These are phyloP conservation scores for Dromococcyx pavoninus DNA, from an alignment of 2,797 vertebrate genomes.

Conservation along the genomic window DNA sequence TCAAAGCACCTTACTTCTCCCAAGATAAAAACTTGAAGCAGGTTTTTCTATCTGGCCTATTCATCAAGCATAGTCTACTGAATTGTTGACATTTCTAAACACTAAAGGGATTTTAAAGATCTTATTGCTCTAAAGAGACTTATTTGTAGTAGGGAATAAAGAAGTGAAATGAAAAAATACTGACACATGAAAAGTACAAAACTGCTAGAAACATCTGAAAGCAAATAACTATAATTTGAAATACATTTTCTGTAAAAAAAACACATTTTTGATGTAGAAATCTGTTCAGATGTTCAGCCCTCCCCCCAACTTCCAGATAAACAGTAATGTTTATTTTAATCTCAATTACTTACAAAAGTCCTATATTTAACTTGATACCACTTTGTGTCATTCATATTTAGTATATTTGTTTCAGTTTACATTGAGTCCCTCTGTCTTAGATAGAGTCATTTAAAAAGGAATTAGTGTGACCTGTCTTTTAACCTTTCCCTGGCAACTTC, in stretches of 20 bases:
- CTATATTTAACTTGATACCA: constrained; percentile 30
- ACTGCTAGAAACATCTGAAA: constrained; percentile 65
- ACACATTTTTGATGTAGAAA: constrained; percentile 57
- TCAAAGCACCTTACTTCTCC: constrained; percentile 66
- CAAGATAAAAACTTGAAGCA: constrained; percentile 65
- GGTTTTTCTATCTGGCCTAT: constrained; percentile 70
- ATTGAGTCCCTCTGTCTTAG: background rate
- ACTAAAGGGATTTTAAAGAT: constrained; percentile 71
- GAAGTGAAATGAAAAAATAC: constrained; percentile 60
- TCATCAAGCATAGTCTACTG: constrained; percentile 56
- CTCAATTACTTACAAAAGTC: constrained; percentile 17
- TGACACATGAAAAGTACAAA: constrained; percentile 53
- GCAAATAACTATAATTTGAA: constrained; percentile 53
- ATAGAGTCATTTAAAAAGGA: constrained; percentile 38
- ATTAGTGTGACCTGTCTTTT: constrained; percentile 41
- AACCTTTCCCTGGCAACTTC: constrained; percentile 30
- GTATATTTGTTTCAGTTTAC: constrained; percentile 10
- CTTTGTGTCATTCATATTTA: constrained; percentile 21
- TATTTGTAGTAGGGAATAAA: constrained; percentile 69
- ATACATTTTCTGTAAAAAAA: constrained; percentile 50
- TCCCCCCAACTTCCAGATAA: background rate
- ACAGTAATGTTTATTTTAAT: constrained; percentile 45
- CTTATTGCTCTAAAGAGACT: constrained; percentile 71
- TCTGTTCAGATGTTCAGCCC: constrained; percentile 37
- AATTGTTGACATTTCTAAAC: constrained; percentile 67